phyloP scores from a whole-genome alignment of 2,888 invertebrate genomes.

The Eupsilia transversa region DNA sequence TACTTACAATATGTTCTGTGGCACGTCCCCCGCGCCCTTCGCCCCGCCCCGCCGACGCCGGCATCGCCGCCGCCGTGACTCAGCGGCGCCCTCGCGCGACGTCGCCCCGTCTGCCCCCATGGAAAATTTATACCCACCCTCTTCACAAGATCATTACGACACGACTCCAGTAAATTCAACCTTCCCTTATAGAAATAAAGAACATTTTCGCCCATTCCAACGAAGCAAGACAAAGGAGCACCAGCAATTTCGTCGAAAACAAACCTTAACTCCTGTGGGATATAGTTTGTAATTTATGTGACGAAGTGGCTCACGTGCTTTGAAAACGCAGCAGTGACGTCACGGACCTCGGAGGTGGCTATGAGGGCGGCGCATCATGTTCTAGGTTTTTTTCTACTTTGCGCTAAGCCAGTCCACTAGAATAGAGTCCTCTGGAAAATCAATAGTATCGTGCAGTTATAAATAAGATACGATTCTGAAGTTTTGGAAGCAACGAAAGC shows the following conservation, averaged over 20 bases:
- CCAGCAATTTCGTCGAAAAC: constrained; percentile 87
- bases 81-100: constrained; percentile 90
- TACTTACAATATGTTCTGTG: constrained; percentile 88
- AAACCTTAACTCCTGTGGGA: constrained; percentile 88
- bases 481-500: constrained; percentile 13
- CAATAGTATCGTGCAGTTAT: constrained; percentile 36
- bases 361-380: constrained; percentile 62
- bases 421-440: constrained; percentile 40
- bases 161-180: constrained; percentile 75
- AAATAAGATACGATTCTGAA: constrained; percentile 40
- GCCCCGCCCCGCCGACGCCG: constrained; percentile 74
- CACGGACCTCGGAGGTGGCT: constrained; percentile 76
- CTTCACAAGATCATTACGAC: constrained; percentile 86
- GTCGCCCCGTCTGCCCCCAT: constrained; percentile 90
- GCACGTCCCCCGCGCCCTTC: constrained; percentile 67
- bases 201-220: constrained; percentile 71
- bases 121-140: constrained; percentile 90
- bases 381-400: constrained; percentile 28
- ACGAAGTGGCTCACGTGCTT: constrained; percentile 86
- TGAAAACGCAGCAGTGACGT: constrained; percentile 86
- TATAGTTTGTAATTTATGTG: constrained; percentile 89
- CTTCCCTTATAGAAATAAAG: constrained; percentile 76
- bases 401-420: constrained; percentile 20
- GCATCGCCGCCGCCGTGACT: constrained; percentile 84
- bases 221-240: constrained; percentile 86